Percentiles rank a stretch among this genome's conserved stretches.
phyloP scores from a whole-genome alignment of 1,140 invertebrate species.

The Drosophila littoralis region DNA sequence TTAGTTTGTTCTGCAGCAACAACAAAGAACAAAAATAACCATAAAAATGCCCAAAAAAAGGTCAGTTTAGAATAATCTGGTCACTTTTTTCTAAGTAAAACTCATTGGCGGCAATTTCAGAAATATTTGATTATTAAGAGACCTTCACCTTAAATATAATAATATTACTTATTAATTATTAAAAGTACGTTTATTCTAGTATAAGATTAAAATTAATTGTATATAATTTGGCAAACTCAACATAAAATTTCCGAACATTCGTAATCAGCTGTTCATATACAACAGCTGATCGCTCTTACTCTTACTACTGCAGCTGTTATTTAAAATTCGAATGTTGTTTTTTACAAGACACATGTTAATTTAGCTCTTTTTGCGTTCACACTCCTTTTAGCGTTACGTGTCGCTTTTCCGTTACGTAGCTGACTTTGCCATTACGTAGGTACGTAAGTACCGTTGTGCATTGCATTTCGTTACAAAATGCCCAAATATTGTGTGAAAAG shows the following conservation, averaged over 20 bases:
- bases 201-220: neutral
- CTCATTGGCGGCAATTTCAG: no score
- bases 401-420: constrained; percentile 11
- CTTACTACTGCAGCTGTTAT: neutral
- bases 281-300: no score
- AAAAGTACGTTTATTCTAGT: no score
- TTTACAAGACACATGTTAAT: neutral
- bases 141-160: neutral
- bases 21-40: neutral
- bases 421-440: constrained; percentile 39
- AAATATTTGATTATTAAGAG: neutral
- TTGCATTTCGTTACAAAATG: constrained; percentile 53
- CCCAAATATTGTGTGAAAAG: constrained; percentile 53
- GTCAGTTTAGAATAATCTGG: no score
- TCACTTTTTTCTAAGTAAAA: no score
- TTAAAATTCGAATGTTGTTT: neutral
- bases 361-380: constrained; percentile 9
- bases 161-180: neutral
- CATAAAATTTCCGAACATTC: no score
- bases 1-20: neutral
- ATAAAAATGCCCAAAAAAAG: neutral
- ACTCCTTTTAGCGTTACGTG: constrained; percentile 10
- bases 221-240: neutral
- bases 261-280: neutral
- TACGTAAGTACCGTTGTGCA: constrained; percentile 46